Percentiles rank a stretch among this genome's conserved stretches.
Evolutionary conservation across 1,140 invertebrate species (phyloP).

Genomic region (Drosophila bipectinata): DNA sequence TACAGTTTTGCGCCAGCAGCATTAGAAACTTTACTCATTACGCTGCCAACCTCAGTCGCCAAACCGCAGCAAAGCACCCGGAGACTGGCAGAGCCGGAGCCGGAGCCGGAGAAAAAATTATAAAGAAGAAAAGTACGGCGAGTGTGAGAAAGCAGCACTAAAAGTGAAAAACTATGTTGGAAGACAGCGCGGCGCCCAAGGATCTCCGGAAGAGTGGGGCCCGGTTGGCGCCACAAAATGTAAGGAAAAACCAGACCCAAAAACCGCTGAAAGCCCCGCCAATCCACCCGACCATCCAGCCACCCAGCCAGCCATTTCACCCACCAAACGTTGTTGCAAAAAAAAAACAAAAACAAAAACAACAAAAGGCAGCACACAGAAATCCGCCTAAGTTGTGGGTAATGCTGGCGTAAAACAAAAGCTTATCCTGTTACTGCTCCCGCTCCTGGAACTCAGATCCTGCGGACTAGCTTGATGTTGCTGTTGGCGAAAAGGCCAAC

Average conservation of each 20-base stretch:
- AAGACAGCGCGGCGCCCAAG: conserved; percentile 39
- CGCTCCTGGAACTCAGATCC: neutral
- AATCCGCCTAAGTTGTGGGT: conserved; percentile 80
- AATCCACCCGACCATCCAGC: conserved; percentile 4
- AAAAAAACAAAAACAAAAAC: conserved; percentile 22
- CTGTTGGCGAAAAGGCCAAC: conserved; percentile 48
- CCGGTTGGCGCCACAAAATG: conserved; percentile 31
- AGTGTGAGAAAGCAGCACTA: conserved; percentile 53
- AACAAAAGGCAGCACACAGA: conserved; percentile 48
- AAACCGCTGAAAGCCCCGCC: conserved; percentile 66
- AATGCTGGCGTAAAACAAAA: conserved; percentile 81
- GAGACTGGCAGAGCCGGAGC: neutral
- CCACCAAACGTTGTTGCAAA: conserved; percentile 1
- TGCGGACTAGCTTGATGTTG: conserved; percentile 6
- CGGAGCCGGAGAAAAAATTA: conserved; percentile 13
- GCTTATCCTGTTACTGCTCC: conserved; percentile 75
- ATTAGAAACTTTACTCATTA: conserved; percentile 83
- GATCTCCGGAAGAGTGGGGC: conserved; percentile 15
- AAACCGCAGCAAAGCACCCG: conserved; percentile 64
- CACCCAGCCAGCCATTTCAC: neutral
- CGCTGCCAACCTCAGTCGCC: conserved; percentile 67
- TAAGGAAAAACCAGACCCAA: conserved; percentile 31
- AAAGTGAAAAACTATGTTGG: conserved; percentile 80
- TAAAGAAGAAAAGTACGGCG: conserved; percentile 13
- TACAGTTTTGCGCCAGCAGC: conserved; percentile 71